phyloP scores from a whole-genome alignment of 2,113 vertebrate species.

The Toxostoma redivivum region DNA sequence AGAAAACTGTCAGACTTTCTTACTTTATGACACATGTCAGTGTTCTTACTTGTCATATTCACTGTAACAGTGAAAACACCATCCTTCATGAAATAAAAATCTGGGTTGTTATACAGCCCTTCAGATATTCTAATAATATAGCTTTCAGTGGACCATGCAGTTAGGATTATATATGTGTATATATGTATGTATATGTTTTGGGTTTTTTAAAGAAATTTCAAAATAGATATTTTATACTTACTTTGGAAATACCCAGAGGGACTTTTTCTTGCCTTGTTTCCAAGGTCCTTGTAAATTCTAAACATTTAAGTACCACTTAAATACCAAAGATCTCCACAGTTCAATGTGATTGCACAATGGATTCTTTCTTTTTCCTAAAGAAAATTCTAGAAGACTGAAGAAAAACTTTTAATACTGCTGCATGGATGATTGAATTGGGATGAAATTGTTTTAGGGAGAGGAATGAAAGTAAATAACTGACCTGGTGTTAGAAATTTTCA shows the following conservation, averaged over 20 bases:
- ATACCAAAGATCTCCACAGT: background rate
- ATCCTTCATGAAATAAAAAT: background rate
- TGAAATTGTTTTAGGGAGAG: background rate
- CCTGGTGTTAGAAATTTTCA: background rate
- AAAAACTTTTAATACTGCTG: background rate
- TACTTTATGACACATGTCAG: background rate
- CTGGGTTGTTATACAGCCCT: background rate
- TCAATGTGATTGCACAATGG: background rate
- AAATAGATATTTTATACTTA: background rate
- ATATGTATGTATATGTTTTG: background rate
- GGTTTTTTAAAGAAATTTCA: background rate
- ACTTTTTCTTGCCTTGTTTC: background rate
- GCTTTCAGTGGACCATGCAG: background rate
- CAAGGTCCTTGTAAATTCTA: background rate
- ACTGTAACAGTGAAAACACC: background rate
- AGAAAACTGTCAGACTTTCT: background rate
- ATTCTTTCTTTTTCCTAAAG: background rate
- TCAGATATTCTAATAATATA: background rate
- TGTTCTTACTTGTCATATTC: background rate
- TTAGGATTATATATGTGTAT: background rate
- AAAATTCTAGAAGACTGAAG: background rate
- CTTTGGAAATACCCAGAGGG: background rate
- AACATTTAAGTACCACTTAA: background rate
- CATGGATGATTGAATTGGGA: background rate
- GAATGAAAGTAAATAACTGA: background rate